These are phyloP conservation scores for Falcunculus frontatus DNA, from an alignment of 2,113 vertebrate genomes.

Conservation along the genomic window DNA sequence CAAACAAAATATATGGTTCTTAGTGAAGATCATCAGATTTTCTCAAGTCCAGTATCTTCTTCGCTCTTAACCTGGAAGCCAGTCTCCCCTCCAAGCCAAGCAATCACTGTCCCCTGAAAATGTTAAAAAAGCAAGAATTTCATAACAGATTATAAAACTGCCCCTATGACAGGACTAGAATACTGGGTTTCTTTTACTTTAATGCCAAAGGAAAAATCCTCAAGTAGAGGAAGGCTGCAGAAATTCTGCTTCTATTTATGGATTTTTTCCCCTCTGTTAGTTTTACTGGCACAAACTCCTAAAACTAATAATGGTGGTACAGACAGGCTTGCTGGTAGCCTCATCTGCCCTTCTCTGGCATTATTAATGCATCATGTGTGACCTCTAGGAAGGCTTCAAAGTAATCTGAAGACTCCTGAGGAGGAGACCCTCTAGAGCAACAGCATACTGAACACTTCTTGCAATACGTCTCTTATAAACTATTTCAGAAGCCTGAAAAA, in stretches of 20 bases:
- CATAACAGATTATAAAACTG: not conserved
- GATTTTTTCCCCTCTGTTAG: rapidly evolving
- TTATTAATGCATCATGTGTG: not conserved
- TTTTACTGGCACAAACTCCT: not conserved
- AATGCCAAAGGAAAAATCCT: not conserved
- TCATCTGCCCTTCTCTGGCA: not conserved
- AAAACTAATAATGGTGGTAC: not conserved
- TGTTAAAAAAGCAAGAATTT: not conserved
- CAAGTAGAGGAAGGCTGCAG: not conserved
- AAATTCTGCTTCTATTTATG: not conserved
- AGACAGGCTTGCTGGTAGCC: not conserved
- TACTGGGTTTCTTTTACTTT: not conserved
- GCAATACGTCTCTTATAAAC: not conserved
- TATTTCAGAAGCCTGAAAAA: not conserved
- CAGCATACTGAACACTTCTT: not conserved
- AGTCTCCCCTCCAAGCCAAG: not conserved
- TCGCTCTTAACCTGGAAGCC: not conserved
- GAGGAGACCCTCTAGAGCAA: not conserved
- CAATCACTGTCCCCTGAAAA: not conserved
- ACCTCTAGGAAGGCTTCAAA: not conserved
- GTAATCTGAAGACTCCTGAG: not conserved
- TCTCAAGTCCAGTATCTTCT: not conserved
- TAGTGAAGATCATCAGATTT: not conserved
- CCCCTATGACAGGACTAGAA: not conserved
- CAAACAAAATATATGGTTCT: not conserved